Evolutionary conservation across 2,888 invertebrate genomes (phyloP).

Genomic region (Drosophila recens): DNA sequence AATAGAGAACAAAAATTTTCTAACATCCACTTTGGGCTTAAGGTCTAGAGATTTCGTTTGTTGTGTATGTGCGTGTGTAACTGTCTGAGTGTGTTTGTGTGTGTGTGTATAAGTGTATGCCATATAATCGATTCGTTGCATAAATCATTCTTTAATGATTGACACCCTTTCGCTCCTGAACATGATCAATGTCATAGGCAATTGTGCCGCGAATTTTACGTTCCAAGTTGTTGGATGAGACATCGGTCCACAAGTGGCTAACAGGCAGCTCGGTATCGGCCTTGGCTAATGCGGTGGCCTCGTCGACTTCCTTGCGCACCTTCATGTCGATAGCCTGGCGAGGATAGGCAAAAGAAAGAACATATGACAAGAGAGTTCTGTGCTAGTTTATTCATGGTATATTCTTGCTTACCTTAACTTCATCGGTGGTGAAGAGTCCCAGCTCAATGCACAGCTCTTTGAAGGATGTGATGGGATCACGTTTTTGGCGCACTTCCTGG

Average conservation of each 20-base stretch:
- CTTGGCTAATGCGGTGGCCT: conserved; percentile 91
- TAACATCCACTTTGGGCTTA: conserved; percentile 67
- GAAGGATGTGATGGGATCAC: conserved; percentile 98
- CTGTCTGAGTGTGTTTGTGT: conserved; percentile 25
- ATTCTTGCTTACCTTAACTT: conserved; percentile 90
- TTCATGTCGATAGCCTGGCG: conserved; percentile 92
- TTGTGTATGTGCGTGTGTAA: conserved; percentile 31
- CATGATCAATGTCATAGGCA: conserved; percentile 79
- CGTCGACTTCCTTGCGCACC: conserved; percentile 95
- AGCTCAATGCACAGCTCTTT: conserved; percentile 94
- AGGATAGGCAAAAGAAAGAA: not conserved
- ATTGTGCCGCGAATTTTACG: conserved; percentile 88
- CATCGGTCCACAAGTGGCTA: conserved; percentile 92
- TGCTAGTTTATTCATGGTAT: not conserved
- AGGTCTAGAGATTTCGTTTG: conserved; percentile 76
- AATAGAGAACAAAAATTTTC: conserved; percentile 30
- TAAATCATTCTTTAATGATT: conserved; percentile 68
- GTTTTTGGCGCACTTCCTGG: conserved; percentile 97
- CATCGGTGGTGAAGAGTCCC: conserved; percentile 92
- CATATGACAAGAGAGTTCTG: not conserved
- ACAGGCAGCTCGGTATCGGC: conserved; percentile 91
- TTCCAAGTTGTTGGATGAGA: conserved; percentile 90
- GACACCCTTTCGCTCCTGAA: conserved; percentile 80
- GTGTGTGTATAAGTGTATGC: conserved; percentile 16
- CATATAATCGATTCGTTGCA: conserved; percentile 33